Evolutionary conservation across 92 coral and sea anemone species (phyloP).

Genomic region (Heliopora coerulea): DNA sequence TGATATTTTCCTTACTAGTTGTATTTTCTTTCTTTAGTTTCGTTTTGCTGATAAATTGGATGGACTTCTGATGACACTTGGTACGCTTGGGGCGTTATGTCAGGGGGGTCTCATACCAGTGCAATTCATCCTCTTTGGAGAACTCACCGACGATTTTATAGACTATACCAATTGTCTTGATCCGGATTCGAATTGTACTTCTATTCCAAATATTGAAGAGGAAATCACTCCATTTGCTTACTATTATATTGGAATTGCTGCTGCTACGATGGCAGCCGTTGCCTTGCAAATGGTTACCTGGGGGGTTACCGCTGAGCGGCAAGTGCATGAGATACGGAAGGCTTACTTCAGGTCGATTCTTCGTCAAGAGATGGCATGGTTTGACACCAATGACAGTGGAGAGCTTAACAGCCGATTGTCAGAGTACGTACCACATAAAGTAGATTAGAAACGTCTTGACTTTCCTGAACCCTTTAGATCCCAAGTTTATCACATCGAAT

Average conservation of each 20-base stretch:
- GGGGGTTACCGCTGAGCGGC: conserved; percentile 80
- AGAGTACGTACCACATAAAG: conserved; percentile 91
- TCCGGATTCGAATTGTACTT: conserved; percentile 28
- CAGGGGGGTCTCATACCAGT: conserved; percentile 86
- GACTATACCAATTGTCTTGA: conserved; percentile 29
- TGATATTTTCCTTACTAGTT: too few species aligned
- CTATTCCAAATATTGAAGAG: conserved; percentile 58
- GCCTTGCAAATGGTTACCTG: conserved; percentile 76
- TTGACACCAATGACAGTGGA: conserved; percentile 86
- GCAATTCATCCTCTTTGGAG: conserved; percentile 92
- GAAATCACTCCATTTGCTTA: conserved; percentile 66
- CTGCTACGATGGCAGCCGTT: conserved; percentile 60
- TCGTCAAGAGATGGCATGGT: conserved; percentile 96
- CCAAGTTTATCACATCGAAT: too few species aligned
- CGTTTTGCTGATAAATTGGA: conserved; percentile 70
- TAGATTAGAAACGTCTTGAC: too few species aligned
- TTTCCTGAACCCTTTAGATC: too few species aligned
- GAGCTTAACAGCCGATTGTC: conserved; percentile 87
- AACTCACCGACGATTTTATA: conserved; percentile 64
- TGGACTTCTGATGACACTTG: conserved; percentile 63
- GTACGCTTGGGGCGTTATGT: conserved; percentile 65
- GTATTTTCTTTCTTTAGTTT: conserved; percentile 49
- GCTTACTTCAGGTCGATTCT: conserved; percentile 76
- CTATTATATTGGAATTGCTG: conserved; percentile 76
- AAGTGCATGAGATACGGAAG: conserved; percentile 74